phyloP scores from a whole-genome alignment of 2,888 invertebrate species.

The Germaria angustata region DNA sequence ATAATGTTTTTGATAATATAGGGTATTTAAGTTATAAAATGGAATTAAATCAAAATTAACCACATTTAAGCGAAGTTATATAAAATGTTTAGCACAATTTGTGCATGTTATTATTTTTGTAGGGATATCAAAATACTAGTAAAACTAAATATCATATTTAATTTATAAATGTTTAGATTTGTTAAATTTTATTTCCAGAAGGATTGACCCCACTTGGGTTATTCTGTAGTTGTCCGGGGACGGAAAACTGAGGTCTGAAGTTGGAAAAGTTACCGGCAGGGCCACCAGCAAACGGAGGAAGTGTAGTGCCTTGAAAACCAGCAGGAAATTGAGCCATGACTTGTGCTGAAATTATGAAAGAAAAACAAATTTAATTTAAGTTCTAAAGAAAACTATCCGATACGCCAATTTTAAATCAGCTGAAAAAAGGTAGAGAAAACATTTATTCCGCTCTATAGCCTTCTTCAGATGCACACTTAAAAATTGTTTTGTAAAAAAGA shows the following conservation, averaged over 20 bases:
- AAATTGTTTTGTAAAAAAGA: no score
- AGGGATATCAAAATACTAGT: slow-evolving; percentile 40
- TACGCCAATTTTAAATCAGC: no score
- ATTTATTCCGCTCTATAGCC: no score
- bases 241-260: slow-evolving; percentile 91
- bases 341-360: slow-evolving; percentile 81
- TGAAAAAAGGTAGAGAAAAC: no score
- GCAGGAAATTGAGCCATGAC: slow-evolving; percentile 91
- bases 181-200: slow-evolving; percentile 57
- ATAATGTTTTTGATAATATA: slow-evolving; percentile 15
- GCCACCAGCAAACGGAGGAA: slow-evolving; percentile 86
- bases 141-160: slow-evolving; percentile 47
- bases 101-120: slow-evolving; percentile 37
- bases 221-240: slow-evolving; percentile 78
- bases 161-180: slow-evolving; percentile 16
- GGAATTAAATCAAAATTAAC: slow-evolving; percentile 38
- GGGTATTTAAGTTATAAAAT: slow-evolving; percentile 16
- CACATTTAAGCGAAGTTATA: slow-evolving; percentile 40
- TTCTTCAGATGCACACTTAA: no score
- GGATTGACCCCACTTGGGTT: slow-evolving; percentile 39
- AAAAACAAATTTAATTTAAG: no score
- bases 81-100: slow-evolving; percentile 51
- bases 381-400: no score
- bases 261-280: slow-evolving; percentile 92
- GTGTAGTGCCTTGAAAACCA: slow-evolving; percentile 87